A percentile compares a stretch with the other conserved stretches of the same genome.
These are phyloP conservation scores for Colistium nudipinnis DNA, from an alignment of 2,113 vertebrate genomes.

Conservation along the genomic window DNA sequence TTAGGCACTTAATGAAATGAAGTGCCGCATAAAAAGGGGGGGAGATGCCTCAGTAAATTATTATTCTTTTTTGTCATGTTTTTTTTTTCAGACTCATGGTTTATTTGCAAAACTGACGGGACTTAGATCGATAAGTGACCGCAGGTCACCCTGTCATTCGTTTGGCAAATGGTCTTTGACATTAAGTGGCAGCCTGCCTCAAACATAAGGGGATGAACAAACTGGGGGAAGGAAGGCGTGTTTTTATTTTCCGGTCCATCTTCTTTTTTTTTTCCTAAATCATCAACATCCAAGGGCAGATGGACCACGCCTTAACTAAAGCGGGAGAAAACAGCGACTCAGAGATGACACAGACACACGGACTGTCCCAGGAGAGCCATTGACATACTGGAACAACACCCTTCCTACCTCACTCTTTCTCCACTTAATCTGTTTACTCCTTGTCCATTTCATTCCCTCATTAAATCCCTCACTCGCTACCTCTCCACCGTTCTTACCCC, in stretches of 20 bases:
- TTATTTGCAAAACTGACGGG: slow-evolving; percentile 20
- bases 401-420: slow-evolving; percentile 6
- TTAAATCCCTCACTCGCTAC: slow-evolving; percentile 16
- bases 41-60: not conserved
- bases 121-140: slow-evolving; percentile 5
- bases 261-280: not conserved
- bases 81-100: slow-evolving; percentile 17
- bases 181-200: slow-evolving; percentile 18
- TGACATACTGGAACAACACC: slow-evolving; percentile 14
- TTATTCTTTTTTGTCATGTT: not conserved
- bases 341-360: not conserved
- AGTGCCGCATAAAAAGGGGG: slow-evolving; percentile 17
- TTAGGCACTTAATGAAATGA: slow-evolving; percentile 47
- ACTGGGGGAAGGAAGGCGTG: not conserved
- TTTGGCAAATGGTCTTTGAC: slow-evolving; percentile 45
- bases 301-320: slow-evolving; percentile 25
- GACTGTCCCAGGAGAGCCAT: slow-evolving; percentile 20
- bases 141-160: slow-evolving; percentile 16
- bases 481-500: slow-evolving; percentile 12
- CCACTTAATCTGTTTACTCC: slow-evolving; percentile 26
- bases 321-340: not conserved
- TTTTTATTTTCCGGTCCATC: not conserved
- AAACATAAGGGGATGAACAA: not conserved
- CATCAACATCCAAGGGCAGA: not conserved
- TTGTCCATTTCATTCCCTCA: slow-evolving; percentile 24